A percentile compares a stretch with the other conserved stretches of the same genome.
These are phyloP conservation scores for Bembecia ichneumoniformis DNA, from an alignment of 2,888 invertebrate genomes.

Conservation along the genomic window DNA sequence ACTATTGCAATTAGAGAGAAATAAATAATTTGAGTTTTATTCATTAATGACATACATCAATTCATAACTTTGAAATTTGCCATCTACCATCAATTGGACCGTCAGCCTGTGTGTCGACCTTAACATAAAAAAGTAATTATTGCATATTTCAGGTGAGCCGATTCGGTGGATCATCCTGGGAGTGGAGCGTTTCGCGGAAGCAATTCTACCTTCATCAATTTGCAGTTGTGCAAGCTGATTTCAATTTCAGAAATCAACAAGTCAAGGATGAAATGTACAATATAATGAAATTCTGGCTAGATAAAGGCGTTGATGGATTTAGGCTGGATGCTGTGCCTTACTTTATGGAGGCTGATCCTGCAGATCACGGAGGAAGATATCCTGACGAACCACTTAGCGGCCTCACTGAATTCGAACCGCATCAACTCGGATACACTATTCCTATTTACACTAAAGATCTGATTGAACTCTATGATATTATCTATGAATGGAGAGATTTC, in stretches of 20 bases:
- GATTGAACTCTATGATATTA: slow-evolving; percentile 44
- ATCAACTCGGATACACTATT: slow-evolving; percentile 44
- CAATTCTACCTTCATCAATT: slow-evolving; percentile 75
- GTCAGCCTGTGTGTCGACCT: too few relatives aligned
- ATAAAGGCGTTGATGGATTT: slow-evolving; percentile 77
- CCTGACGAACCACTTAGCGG: slow-evolving; percentile 35
- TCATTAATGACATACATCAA: too few relatives aligned
- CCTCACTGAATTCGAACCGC: slow-evolving; percentile 27
- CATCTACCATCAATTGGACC: too few relatives aligned
- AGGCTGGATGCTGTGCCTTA: slow-evolving; percentile 70
- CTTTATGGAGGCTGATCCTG: slow-evolving; percentile 34
- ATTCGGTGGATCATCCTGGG: slow-evolving; percentile 73
- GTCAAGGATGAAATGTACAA: slow-evolving; percentile 45
- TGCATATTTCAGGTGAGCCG: slow-evolving; percentile 17
- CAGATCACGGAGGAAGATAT: slow-evolving; percentile 12
- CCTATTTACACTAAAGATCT: slow-evolving; percentile 69
- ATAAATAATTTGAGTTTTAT: too few relatives aligned
- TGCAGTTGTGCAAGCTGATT: slow-evolving; percentile 60
- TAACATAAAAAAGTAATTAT: not conserved
- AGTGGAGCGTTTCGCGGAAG: slow-evolving; percentile 59
- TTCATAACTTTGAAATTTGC: too few relatives aligned
- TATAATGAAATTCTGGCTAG: slow-evolving; percentile 75
- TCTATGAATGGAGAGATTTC: slow-evolving; percentile 48
- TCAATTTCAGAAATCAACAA: slow-evolving; percentile 67
- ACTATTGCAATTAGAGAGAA: too few relatives aligned